A percentile compares a stretch with the other conserved stretches of the same genome.
Evolutionary conservation across 1,140 invertebrate species (phyloP).

Genomic region (Drosophila bocki): DNA sequence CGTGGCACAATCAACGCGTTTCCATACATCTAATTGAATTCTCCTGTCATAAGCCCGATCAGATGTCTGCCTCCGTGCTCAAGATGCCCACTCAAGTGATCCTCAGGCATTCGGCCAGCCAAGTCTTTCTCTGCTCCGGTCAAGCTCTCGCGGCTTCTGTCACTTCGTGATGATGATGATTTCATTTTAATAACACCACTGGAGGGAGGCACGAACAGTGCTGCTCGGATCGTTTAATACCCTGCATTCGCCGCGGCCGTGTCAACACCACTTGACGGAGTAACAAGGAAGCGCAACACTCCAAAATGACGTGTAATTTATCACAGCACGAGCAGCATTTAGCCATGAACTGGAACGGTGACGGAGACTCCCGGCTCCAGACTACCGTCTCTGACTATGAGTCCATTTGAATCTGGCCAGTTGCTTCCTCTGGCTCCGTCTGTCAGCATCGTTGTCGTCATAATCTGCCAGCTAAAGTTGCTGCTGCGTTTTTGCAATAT

Average conservation of each 20-base stretch:
- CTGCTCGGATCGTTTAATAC: conserved; percentile 53
- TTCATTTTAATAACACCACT: conserved; percentile 80
- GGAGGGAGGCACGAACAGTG: conserved; percentile 29
- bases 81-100: conserved; percentile 42
- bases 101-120: conserved; percentile 32
- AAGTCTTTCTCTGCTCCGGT: conserved; percentile 22
- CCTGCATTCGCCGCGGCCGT: conserved; percentile 49
- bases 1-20: conserved; percentile 37
- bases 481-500: conserved; percentile 42
- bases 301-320: conserved; percentile 78
- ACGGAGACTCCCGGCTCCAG: conserved; percentile 21
- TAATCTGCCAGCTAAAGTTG: conserved; percentile 40
- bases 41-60: conserved; percentile 72
- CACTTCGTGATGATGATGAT: conserved; percentile 78
- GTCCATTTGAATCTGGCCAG: conserved; percentile 18
- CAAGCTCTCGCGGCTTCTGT: conserved; percentile 50
- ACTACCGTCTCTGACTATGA: conserved; percentile 12
- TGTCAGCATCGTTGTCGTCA: conserved; percentile 57
- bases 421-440: conserved; percentile 34
- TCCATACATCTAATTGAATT: conserved; percentile 69
- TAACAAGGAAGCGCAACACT: conserved; percentile 80
- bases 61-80: conserved; percentile 38
- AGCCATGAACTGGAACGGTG: conserved; percentile 71
- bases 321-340: conserved; percentile 78
- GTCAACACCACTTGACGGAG: conserved; percentile 79